Base-by-base conservation (phyloP, 64 coral and sea anemone genomes). In the Acropora tenuis region DNA sequence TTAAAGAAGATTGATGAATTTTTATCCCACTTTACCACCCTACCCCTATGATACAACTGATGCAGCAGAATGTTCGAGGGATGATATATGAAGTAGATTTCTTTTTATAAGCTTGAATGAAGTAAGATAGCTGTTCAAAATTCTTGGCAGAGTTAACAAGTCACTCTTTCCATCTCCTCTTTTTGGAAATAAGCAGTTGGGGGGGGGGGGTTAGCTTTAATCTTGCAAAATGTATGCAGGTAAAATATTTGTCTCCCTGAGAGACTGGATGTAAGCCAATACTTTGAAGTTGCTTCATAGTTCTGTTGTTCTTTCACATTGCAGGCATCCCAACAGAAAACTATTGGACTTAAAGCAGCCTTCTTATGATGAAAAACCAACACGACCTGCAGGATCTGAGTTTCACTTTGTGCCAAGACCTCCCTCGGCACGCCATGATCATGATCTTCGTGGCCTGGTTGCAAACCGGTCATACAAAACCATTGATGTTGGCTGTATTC, bases 381-480 rank as follows among this genome's bases (percentile, higher is more conserved):
- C 55, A 79, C 84, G 48, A 59, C 12, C 18, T 49, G 68, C 81
- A 6, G 15, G 19, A 18, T 45, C 69, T 6, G 81, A 45, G 15
- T 8, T 44, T 69, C 90, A 55, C 48, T 52, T 17, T 6, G 53
- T 92, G 40, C 90, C 90, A 10, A 92, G 77, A 74, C 90, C 90
- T 75, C 82, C 90, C 13, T 13, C 55, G 49, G 53, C 85, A 16
- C 83, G 83, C 42, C 82, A 77, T 15, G 68, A 89, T 13, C 76
- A 78, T 48, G 60, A 88, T 20, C 2, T 15, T 48, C 75, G 78
- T 60, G 63, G 6, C 58, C 42, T 89, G 42, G n/a, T 79, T 46
- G n/a, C 91, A 6, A 76, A 53, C 9, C 50, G 78, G 47, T 43
- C 69, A 58, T 67, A 45, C 48, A 43, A 88, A 19, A 66, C 46